Base-by-base conservation (phyloP, 2,797 vertebrate species). In the Garrulus glandarius region DNA sequence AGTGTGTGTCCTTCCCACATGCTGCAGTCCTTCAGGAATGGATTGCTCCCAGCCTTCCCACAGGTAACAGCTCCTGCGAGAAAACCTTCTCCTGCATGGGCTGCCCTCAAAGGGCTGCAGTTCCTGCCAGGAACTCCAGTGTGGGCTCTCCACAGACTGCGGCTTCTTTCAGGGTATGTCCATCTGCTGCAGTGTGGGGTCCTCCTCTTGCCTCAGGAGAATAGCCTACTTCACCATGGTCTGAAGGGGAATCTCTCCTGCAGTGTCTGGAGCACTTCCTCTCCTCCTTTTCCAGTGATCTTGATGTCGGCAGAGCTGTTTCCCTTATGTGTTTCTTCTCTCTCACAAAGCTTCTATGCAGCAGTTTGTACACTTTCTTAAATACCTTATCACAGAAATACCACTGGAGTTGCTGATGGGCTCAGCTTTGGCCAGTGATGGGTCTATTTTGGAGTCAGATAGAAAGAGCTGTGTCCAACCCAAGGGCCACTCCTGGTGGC, bases 1-100 rank as follows among this genome's bases (percentile, higher is more conserved):
- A 60, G 2, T 1, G 1, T 13, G 9, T 2, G 10, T 46, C 7
- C 3, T 74, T 81, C 32, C 17, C 20, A 41, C 1, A 4, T 15
- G 5, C 15, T 49, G 11, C 13, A 34, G 5, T 77, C 41, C 15
- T 72, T 59, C 27, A 37, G 32, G 34, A 79, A 39, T 3, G 0
- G 10, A 41, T 37, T 39, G 5, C 15, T 65, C 17, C 7, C 29
- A 53, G 3, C 5, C 39, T 10, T 13, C 17, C 18, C 43, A 23
- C 5, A 55, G 10, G 69, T 10, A 2, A 3, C 8, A 63, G 13
- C 7, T 68, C 17, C 29, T 70, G 11, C 2, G 12, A 29, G 13
- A 82, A 70, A n/a, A 34, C 9, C 4, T 57, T 13, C 6, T 19
- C 7, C 11, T 64, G 8, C 1, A 3, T 39, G 4, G 32, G 4